Percentiles rank a stretch among this genome's conserved stretches.
These are phyloP conservation scores for Anableps anableps DNA, from an alignment of 2,797 vertebrate species.

Conservation along the genomic window DNA sequence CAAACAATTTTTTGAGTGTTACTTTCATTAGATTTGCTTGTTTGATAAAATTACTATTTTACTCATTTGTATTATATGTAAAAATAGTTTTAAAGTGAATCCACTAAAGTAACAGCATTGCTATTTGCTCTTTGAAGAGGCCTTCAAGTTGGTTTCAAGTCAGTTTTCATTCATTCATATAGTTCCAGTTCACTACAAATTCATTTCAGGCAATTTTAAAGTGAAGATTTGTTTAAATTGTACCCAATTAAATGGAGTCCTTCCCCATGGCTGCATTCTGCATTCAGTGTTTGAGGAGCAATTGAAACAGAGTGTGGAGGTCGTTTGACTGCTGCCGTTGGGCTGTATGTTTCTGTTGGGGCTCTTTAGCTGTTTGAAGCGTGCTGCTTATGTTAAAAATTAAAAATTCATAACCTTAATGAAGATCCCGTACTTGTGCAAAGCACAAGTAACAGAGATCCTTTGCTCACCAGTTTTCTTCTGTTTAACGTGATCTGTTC, in stretches of 20 bases:
- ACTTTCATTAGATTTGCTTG: slow-evolving; percentile 5
- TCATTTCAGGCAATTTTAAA: background rate
- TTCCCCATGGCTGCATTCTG: slow-evolving; percentile 16
- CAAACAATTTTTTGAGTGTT: slow-evolving; percentile 12
- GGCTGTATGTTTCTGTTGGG: slow-evolving; percentile 46
- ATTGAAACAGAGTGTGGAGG: slow-evolving; percentile 26
- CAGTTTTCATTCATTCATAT: background rate
- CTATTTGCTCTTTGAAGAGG: slow-evolving; percentile 33
- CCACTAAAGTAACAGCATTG: slow-evolving; percentile 6
- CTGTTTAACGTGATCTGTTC: background rate
- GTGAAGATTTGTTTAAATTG: background rate
- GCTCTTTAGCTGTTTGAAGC: slow-evolving; percentile 60
- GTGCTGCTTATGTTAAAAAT: slow-evolving; percentile 48
- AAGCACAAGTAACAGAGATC: slow-evolving; percentile 25
- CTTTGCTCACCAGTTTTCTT: slow-evolving; percentile 25
- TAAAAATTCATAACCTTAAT: slow-evolving; percentile 61
- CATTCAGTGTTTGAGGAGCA: slow-evolving; percentile 36
- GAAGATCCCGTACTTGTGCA: slow-evolving; percentile 23
- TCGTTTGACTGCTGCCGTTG: slow-evolving; percentile 56
- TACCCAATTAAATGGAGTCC: background rate
- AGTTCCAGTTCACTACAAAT: background rate
- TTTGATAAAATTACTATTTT: background rate
- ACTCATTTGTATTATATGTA: background rate
- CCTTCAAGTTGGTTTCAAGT: slow-evolving; percentile 2
- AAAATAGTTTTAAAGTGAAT: background rate